Conservation (phyloP, 2,888 invertebrate genomes). For the Andrena camellia region DNA sequence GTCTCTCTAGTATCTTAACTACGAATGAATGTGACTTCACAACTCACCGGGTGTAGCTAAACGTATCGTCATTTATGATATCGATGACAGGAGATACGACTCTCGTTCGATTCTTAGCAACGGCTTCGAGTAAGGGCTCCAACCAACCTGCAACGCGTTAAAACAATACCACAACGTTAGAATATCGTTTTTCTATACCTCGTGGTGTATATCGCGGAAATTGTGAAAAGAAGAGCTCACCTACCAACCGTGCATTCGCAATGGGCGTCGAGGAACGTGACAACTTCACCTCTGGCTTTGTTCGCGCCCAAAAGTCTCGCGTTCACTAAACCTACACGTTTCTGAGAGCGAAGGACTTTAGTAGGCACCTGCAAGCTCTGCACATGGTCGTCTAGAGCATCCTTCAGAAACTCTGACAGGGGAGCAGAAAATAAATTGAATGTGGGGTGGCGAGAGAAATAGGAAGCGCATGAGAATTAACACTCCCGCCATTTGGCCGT, state of each 20-base stretch:
- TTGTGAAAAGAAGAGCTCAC: conserved; percentile 79
- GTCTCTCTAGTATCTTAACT: neutral
- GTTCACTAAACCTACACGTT: conserved; percentile 92
- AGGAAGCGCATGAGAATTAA: neutral
- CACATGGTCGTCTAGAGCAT: conserved; percentile 90
- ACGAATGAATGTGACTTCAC: neutral
- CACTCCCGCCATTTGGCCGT: conserved; percentile 39
- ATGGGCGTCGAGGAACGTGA: conserved; percentile 97
- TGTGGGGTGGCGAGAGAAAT: neutral
- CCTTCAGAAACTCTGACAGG: conserved; percentile 87
- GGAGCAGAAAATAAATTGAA: conserved; percentile 27
- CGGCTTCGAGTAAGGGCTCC: conserved; percentile 90
- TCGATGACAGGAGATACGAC: conserved; percentile 95
- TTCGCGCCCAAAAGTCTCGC: conserved; percentile 93
- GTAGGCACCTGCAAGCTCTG: conserved; percentile 88
- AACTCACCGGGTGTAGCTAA: conserved; percentile 90
- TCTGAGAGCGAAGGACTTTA: conserved; percentile 88
- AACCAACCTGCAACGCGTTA: conserved; percentile 88
- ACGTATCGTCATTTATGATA: conserved; percentile 97
- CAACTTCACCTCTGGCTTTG: conserved; percentile 90
- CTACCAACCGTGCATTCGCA: conserved; percentile 94
- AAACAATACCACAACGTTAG: neutral
- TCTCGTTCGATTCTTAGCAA: conserved; percentile 88
- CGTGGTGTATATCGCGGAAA: neutral
- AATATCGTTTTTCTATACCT: neutral